Conservation (phyloP, 2,888 invertebrate genomes). For the Pseudococcus jackbeardsleyi region DNA sequence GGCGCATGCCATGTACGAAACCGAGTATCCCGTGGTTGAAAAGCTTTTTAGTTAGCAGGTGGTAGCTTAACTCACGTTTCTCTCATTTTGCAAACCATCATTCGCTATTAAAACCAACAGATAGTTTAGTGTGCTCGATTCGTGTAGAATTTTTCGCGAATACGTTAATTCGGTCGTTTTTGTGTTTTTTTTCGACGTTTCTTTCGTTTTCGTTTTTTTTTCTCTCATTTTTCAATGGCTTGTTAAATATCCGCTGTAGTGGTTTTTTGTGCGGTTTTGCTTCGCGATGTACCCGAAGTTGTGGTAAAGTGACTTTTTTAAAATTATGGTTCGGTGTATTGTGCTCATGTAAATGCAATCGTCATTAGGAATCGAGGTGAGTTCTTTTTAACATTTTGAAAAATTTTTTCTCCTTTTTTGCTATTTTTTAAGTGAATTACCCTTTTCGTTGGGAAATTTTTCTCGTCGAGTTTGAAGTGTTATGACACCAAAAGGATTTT, state of each 20-base stretch:
- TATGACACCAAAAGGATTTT: not conserved
- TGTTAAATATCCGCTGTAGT: conserved; percentile 30
- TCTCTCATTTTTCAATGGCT: conserved; percentile 26
- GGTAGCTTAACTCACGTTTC: conserved; percentile 54
- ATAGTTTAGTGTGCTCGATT: conserved; percentile 51
- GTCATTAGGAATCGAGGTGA: not conserved
- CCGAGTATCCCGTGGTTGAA: conserved; percentile 41
- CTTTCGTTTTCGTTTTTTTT: not conserved
- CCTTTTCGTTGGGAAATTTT: not conserved
- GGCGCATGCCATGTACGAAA: conserved; percentile 51
- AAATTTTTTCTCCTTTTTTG: not conserved
- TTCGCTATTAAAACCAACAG: conserved; percentile 56
- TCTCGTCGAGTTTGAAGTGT: not conserved
- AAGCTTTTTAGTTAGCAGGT: conserved; percentile 54
- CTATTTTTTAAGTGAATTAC: not conserved
- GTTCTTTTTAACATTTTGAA: not conserved
- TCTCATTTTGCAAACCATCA: conserved; percentile 56
- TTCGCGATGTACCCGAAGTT: not conserved
- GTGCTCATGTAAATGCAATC: conserved; percentile 18
- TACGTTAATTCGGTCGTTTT: conserved; percentile 34
- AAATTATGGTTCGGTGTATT: not conserved
- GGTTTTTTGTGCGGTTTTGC: conserved; percentile 16
- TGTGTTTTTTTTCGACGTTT: not conserved
- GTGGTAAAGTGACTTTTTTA: conserved; percentile 34
- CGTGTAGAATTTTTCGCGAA: conserved; percentile 38